Base-by-base conservation (phyloP, 2,797 vertebrate species). In the Syngnathus rostellatus region DNA sequence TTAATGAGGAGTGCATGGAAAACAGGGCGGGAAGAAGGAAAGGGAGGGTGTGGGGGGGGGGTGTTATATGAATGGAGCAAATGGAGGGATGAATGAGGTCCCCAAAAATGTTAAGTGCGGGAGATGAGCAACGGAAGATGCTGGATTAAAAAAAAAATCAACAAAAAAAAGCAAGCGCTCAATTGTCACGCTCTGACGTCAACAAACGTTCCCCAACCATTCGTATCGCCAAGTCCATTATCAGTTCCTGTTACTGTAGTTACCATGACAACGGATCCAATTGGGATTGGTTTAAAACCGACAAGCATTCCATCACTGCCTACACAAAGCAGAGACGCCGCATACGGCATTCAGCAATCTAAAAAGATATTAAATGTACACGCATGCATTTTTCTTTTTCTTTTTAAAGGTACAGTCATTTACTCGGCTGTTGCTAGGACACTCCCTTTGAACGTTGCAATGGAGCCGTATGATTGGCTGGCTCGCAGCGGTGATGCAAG, bases 371-470 rank as follows among this genome's bases (percentile, higher is more conserved):
- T 11, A 68, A 9, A 37, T 66, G 39, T 61, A 62, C 64, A 16
- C 67, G 6, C 23, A 37, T 39, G 51, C 17, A 37, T 25, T 71
- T 75, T 64, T 80, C 3, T 46, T 46, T 46, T 17, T 19, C 17
- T 48, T 48, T 10, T 37, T 37, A 1, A 37, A 41, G 80, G 87
- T 84, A 77, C 85, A 86, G 86, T 89, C 90, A 31, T 91, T 89
- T 89, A 90, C 87, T 88, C 80, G 63, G 77, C 91, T 93, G 91
- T 93, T 93, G 91, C 91, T 92, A 92, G 90, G 91, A 91, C 91
- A 92, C 91, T 91, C 91, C 90, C 89, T 92, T 91, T 90, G 90
- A 91, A 91, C 85, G 89, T 91, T 90, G 85, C 77, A 83, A 85
- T 76, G 45, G 64, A 84, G 84, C 75, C 71, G 68, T 87, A 66